These are phyloP conservation scores for Neelides sp. DNA, from an alignment of 1,140 invertebrate genomes.

Conservation along the genomic window DNA sequence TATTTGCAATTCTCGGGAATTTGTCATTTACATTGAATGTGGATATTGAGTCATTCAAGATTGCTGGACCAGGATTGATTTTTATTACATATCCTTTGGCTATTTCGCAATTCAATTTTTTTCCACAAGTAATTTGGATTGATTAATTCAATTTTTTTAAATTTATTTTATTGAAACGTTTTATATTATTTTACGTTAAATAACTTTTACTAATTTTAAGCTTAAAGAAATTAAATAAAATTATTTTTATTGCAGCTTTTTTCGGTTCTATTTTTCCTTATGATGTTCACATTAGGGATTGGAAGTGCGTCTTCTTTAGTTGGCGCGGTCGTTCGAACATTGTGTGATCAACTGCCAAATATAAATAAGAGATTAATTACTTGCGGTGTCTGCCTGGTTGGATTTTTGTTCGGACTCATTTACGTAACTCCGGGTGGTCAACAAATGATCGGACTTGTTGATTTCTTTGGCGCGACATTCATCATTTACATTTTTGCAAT, in stretches of 20 bases:
- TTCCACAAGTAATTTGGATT: constrained; percentile 50
- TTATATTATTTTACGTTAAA: not conserved
- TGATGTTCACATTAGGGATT: constrained; percentile 39
- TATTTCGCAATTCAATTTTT: constrained; percentile 59
- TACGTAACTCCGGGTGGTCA: constrained; percentile 71
- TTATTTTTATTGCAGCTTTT: constrained; percentile 46
- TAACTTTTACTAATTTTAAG: constrained; percentile 32
- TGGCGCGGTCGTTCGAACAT: constrained; percentile 50
- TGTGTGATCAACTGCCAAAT: constrained; percentile 55
- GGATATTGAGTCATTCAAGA: constrained; percentile 49
- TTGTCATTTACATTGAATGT: constrained; percentile 31
- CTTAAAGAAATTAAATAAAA: constrained; percentile 73
- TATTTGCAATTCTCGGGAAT: constrained; percentile 66
- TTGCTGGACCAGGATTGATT: constrained; percentile 58
- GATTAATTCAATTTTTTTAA: not conserved
- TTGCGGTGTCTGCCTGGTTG: constrained; percentile 40
- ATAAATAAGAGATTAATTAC: constrained; percentile 50
- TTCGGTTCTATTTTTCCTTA: constrained; percentile 40
- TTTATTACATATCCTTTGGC: constrained; percentile 83
- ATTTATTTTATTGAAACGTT: not conserved
- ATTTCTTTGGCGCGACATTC: constrained; percentile 71
- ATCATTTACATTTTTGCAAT: constrained; percentile 61
- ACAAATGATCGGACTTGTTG: constrained; percentile 67
- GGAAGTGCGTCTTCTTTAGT: constrained; percentile 52
- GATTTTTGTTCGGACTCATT: constrained; percentile 55